phyloP scores from a whole-genome alignment of 2,113 vertebrate species.

The Junco hyemalis region DNA sequence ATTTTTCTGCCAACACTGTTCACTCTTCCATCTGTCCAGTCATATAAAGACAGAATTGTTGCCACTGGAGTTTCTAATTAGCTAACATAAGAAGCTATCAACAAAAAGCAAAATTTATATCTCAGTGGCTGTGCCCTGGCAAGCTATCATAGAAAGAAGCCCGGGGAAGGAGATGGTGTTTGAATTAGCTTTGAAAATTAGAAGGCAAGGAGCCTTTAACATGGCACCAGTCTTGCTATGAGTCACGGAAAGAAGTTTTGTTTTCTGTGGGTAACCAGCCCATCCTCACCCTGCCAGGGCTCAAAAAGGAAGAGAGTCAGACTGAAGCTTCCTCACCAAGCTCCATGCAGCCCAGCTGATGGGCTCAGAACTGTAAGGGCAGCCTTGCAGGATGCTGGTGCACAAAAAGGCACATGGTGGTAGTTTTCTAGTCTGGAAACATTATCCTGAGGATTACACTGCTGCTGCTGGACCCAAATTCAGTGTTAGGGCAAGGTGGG shows the following conservation, averaged over 20 bases:
- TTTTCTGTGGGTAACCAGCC: background rate
- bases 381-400: background rate
- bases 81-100: background rate
- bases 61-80: background rate
- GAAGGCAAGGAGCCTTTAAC: background rate
- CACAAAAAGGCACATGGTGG: background rate
- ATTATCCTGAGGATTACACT: background rate
- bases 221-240: background rate
- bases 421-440: background rate
- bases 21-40: background rate
- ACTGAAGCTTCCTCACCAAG: background rate
- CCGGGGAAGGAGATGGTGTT: background rate
- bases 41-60: background rate
- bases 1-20: background rate
- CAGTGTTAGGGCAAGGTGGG: too few relatives aligned
- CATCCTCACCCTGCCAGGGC: background rate
- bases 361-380: background rate
- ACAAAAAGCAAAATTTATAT: background rate
- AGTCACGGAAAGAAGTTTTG: background rate
- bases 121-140: background rate
- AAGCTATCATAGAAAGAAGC: background rate
- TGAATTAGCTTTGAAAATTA: background rate
- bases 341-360: background rate
- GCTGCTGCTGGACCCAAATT: background rate
- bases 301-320: background rate